Conservation (phyloP, 2,797 vertebrate genomes). For the Melopsittacus undulatus region DNA sequence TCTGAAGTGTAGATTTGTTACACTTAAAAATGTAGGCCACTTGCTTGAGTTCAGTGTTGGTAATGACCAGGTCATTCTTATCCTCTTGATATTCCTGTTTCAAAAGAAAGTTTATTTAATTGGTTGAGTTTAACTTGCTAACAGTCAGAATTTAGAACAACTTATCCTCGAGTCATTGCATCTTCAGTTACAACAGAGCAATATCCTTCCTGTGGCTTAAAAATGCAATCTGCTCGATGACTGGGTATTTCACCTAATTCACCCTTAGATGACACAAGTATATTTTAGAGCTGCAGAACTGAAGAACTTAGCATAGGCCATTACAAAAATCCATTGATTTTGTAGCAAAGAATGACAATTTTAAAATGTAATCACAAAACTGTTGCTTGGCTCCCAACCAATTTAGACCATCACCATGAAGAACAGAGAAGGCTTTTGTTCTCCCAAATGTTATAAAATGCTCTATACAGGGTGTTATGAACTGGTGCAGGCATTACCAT, state of each 20-base stretch:
- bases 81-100: constrained; percentile 93
- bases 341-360: neutral
- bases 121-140: constrained; percentile 21
- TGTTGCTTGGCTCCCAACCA: neutral
- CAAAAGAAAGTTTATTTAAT: constrained; percentile 54
- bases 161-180: constrained; percentile 11
- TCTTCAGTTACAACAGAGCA: constrained; percentile 9
- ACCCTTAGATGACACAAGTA: neutral
- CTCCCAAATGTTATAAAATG: neutral
- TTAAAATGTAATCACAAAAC: neutral
- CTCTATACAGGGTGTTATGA: neutral
- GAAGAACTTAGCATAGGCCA: neutral
- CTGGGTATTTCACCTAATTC: neutral
- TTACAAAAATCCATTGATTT: neutral
- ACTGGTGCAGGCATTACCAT: neutral
- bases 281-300: neutral
- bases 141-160: constrained; percentile 15
- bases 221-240: neutral
- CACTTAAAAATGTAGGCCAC: constrained; percentile 94
- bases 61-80: constrained; percentile 88
- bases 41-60: constrained; percentile 93
- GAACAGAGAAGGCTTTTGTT: neutral
- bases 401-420: neutral
- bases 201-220: constrained; percentile 27
- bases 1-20: constrained; percentile 89